Base-by-base conservation (phyloP, 2,797 vertebrate species). In the Rallus crepitans region DNA sequence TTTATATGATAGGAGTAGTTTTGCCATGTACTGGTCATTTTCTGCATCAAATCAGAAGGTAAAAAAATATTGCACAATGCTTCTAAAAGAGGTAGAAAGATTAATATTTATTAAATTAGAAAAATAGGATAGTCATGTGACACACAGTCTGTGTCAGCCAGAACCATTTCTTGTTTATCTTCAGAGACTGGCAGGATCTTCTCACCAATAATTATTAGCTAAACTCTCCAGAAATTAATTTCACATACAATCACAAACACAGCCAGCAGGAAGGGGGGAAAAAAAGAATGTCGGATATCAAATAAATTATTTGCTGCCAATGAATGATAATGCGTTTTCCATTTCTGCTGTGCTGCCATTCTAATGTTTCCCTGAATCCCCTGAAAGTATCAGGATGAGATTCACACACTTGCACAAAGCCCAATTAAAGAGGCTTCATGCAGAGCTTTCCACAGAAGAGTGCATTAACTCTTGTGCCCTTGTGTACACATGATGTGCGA, bases 201-300 rank as follows among this genome's bases (percentile, higher is more conserved):
- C 71, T 90, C 57, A 82, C 61, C 83, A 87, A 71, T 90, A 87
- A 94, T 80, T 87, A 78, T 65, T 89, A 75, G 75, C 78, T 77
- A 77, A 91, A 80, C 48, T 87, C 77, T 80, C 91, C 91, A 94
- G 80, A 90, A 84, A 82, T 89, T 93, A 85, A 69, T 94, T 95
- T 93, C 45, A 28, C 53, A 63, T 77, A 27, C 75, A 72, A 53
- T 88, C 80, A 82, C 55, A 82, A 85, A 87, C 56, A 64, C 39
- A 82, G 64, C 45, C 87, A 84, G 53, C 48, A 53, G 52, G 9
- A 2, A 8, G 48, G 50, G 50, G 11, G 50, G 37, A 35, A 21
- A 52, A 61, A 9, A 27, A 16, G 18, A 10, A 6, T 57, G 39
- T 60, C 0, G 20, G 30, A 30, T 57, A 78, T 65, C 53, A 80